Base-by-base conservation (phyloP, 2,113 vertebrate species). In the Lasiurus cinereus region DNA sequence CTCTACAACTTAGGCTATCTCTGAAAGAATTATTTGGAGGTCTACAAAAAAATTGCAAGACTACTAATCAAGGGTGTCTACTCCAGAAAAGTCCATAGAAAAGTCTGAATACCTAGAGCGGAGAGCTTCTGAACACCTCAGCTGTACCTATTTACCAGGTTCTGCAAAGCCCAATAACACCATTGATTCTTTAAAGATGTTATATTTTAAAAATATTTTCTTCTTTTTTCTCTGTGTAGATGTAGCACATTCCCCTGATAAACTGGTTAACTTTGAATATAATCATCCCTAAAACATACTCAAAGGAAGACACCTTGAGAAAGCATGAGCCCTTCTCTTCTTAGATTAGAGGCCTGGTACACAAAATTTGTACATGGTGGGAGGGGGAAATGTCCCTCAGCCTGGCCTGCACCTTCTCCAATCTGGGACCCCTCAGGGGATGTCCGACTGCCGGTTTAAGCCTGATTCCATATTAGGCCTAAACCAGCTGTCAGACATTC, bases 201-300 rank as follows among this genome's bases (percentile, higher is more conserved):
- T 83, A 21, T 9, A 9, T 56, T 24, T 16, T 43, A 10, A 56
- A 93, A 79, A 43, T 43, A 62, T 33, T 82, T 29, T 70, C 76
- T 8, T 21, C 18, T 82, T 79, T 80, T 56, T 31, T 74, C 24
- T 93, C 76, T 82, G 15, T 33, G 12, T 93, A 59, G 39, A 72
- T 27, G 19, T 15, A 73, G 36, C 83, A 56, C 33, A 52, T 59
- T 84, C 29, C 29, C 70, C n/a, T 1, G 0, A 50, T 50, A 92
- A 59, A 24, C 54, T 73, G 69, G 31, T 7, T 59, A 62, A 83
- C 50, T 94, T 87, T 88, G 83, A 93, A 95, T 83, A 76, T 36
- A 84, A 48, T 56, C 54, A n/a, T 88, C 90, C 66, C n/a, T 80
- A 70, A 90, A 83, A 80, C 31, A 69, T 22, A 54, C 46, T 56